Conservation (phyloP, 2,888 invertebrate species). For the Diplazon laetatorius region DNA sequence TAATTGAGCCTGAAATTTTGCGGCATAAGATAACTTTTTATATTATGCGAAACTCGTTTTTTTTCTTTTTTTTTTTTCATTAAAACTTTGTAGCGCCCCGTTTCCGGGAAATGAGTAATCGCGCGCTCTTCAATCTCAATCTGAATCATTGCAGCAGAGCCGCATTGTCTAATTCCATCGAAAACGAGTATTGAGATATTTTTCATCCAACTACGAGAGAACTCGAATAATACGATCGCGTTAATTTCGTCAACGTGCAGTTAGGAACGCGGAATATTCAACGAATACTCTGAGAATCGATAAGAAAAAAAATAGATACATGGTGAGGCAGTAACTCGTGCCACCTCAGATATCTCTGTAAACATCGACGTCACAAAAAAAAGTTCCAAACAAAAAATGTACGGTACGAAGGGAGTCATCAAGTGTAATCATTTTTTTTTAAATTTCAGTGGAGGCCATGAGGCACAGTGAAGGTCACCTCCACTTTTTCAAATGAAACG, state of each 20-base stretch:
- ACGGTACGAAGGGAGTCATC: no score
- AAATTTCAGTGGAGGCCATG: no score
- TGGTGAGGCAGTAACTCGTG: no score
- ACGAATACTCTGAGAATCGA: slow-evolving; percentile 3
- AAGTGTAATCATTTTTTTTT: no score
- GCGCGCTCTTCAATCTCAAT: slow-evolving; percentile 20
- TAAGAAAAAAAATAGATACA: not conserved
- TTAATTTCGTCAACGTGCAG: slow-evolving; percentile 9
- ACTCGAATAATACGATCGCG: slow-evolving; percentile 7
- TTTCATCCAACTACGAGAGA: not conserved
- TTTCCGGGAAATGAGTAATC: slow-evolving; percentile 9
- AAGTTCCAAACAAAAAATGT: no score
- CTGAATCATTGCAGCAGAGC: slow-evolving; percentile 11
- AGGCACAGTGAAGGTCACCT: no score
- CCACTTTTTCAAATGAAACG: no score
- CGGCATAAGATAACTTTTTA: slow-evolving; percentile 58
- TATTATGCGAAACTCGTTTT: slow-evolving; percentile 63
- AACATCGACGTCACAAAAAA: slow-evolving; percentile 1
- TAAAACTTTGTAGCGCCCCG: slow-evolving; percentile 60
- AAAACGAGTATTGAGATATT: slow-evolving; percentile 39
- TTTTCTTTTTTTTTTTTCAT: slow-evolving; percentile 58
- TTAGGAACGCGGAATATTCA: not conserved
- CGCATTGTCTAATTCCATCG: slow-evolving; percentile 61
- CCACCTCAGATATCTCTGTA: no score
- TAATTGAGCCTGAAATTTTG: slow-evolving; percentile 20